Percentiles rank a stretch among this genome's conserved stretches.
Evolutionary conservation across 1,140 invertebrate genomes (phyloP).

Genomic region (Teleopsis dalmanni): DNA sequence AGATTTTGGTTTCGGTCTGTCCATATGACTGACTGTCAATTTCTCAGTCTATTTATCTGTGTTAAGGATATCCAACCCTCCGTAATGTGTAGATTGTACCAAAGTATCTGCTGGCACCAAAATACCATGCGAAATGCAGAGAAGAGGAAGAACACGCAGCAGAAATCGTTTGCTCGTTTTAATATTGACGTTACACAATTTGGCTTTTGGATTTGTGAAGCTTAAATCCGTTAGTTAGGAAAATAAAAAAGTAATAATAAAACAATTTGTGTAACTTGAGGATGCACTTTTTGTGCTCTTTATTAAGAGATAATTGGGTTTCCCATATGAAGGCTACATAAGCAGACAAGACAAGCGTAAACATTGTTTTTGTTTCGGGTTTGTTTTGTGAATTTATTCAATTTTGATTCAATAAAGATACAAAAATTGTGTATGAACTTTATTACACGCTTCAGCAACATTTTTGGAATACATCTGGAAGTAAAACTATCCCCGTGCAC

Average conservation of each 20-base stretch:
- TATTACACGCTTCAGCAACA: too few relatives aligned
- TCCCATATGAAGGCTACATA: slow-evolving; percentile 4
- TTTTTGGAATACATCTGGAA: too few relatives aligned
- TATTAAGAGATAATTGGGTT: slow-evolving; percentile 44
- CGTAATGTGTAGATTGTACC: too few relatives aligned
- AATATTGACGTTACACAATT: slow-evolving; percentile 18
- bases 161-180: slow-evolving; percentile 4
- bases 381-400: slow-evolving; percentile 10
- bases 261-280: slow-evolving; percentile 32
- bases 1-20: slow-evolving; percentile 9
- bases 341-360: slow-evolving; percentile 28
- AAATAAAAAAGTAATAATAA: slow-evolving; percentile 1
- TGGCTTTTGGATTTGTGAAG: slow-evolving; percentile 33
- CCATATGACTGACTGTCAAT: too few relatives aligned
- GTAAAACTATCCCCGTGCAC: too few relatives aligned
- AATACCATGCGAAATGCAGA: too few relatives aligned
- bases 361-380: slow-evolving; percentile 10
- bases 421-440: too few relatives aligned
- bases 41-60: too few relatives aligned
- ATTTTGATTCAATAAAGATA: slow-evolving; percentile 41
- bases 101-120: too few relatives aligned
- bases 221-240: slow-evolving; percentile 16
- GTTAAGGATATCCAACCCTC: too few relatives aligned
- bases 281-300: slow-evolving; percentile 35
- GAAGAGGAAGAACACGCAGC: neutral